Conservation (phyloP, 92 coral and sea anemone genomes). For the Heliopora coerulea region DNA sequence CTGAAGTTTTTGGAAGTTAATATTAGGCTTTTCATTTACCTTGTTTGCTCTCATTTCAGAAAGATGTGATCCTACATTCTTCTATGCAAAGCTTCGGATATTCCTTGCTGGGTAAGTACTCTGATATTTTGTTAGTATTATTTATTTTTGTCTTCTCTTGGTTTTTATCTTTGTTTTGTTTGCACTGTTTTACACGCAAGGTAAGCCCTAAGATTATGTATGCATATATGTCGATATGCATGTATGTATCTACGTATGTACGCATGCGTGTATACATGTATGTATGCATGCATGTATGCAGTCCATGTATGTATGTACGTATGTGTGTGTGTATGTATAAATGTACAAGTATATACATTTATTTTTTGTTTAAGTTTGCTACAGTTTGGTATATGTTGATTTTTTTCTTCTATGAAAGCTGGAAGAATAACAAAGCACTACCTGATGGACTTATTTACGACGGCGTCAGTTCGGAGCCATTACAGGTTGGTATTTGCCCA, state of each 20-base stretch:
- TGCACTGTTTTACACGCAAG: too few species aligned
- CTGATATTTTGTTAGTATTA: too few species aligned
- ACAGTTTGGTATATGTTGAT: neutral
- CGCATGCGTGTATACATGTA: too few species aligned
- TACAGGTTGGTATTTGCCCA: conserved; percentile 62
- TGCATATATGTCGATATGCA: neutral
- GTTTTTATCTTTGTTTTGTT: too few species aligned
- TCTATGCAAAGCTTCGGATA: conserved; percentile 56
- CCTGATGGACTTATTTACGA: conserved; percentile 80
- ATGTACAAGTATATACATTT: neutral
- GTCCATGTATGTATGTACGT: too few species aligned
- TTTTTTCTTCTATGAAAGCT: conserved; percentile 44
- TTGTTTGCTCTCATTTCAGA: conserved; percentile 38
- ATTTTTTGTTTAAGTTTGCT: too few species aligned
- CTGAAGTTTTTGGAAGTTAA: too few species aligned
- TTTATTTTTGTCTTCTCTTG: too few species aligned
- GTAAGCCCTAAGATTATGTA: too few species aligned
- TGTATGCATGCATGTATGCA: too few species aligned
- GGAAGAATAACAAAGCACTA: conserved; percentile 60
- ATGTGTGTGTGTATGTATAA: neutral
- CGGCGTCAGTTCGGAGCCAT: conserved; percentile 70
- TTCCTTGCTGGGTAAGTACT: conserved; percentile 63
- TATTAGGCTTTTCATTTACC: too few species aligned
- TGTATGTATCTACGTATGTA: too few species aligned
- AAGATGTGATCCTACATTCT: conserved; percentile 72